phyloP scores from a whole-genome alignment of 2,888 invertebrate species.

The Protonemura montana region DNA sequence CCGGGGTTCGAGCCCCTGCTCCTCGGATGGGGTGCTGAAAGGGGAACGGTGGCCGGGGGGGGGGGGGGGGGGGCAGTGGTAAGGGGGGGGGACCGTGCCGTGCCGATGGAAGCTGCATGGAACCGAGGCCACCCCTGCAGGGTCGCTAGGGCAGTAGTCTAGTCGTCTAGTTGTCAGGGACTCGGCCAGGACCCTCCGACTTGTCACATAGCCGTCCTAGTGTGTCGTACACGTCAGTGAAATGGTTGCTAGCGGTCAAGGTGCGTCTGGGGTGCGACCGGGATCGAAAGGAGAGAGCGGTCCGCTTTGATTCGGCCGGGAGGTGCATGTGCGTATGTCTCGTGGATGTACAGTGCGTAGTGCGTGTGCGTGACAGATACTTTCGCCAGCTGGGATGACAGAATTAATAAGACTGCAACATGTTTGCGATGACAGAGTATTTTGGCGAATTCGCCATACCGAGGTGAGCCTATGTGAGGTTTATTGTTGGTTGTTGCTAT shows the following conservation, averaged over 20 bases:
- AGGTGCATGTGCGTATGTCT: background rate
- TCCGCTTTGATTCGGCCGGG: background rate
- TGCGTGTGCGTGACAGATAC: background rate
- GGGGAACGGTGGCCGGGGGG: background rate
- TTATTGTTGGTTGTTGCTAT: background rate
- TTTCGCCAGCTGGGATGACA: slow-evolving; percentile 33
- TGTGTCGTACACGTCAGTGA: background rate
- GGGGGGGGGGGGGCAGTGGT: background rate
- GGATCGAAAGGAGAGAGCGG: background rate
- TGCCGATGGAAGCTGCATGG: slow-evolving; percentile 35
- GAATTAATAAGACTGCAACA: slow-evolving; percentile 52
- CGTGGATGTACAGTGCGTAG: background rate
- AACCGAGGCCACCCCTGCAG: slow-evolving; percentile 41
- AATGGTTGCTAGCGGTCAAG: background rate
- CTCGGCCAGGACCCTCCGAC: slow-evolving; percentile 4
- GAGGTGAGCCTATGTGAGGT: slow-evolving; percentile 57
- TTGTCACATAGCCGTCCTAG: background rate
- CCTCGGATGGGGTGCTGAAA: background rate
- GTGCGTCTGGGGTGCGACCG: background rate
- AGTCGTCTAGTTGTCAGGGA: slow-evolving; percentile 47
- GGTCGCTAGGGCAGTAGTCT: slow-evolving; percentile 46
- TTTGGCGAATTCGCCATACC: slow-evolving; percentile 63
- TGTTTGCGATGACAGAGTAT: slow-evolving; percentile 65
- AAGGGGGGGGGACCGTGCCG: slow-evolving; percentile 31
- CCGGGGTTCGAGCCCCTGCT: background rate